Percentiles rank a stretch among this genome's conserved stretches.
phyloP scores from a whole-genome alignment of 1,140 invertebrate genomes.

The Melitaea cinxia region DNA sequence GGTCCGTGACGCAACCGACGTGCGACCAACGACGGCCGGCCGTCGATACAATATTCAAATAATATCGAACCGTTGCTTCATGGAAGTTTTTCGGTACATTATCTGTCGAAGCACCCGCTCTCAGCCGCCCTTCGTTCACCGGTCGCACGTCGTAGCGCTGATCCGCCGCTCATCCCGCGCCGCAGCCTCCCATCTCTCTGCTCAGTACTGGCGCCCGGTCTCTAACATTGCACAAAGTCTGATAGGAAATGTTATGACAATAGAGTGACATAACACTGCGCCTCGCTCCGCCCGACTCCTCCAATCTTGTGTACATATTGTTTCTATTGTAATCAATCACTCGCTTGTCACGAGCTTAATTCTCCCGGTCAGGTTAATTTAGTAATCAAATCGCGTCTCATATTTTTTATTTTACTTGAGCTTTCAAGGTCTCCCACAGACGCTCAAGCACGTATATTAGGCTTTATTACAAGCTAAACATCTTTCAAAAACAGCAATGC shows the following conservation, averaged over 20 bases:
- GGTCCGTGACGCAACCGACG: neutral
- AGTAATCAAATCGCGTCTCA: constrained; percentile 4
- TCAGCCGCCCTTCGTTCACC: too few relatives aligned
- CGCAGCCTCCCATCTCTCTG: constrained; percentile 17
- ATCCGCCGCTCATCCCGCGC: neutral
- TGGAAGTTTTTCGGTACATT: neutral
- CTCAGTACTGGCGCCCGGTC: neutral
- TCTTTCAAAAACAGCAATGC: neutral
- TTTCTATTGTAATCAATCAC: neutral
- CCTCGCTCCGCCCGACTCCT: neutral
- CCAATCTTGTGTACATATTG: neutral
- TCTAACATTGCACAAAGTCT: constrained; percentile 1
- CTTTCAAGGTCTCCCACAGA: constrained; percentile 1
- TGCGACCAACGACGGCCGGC: neutral
- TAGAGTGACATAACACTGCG: neutral
- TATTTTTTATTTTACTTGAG: constrained; percentile 11
- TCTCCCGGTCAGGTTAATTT: neutral
- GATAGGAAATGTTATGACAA: neutral
- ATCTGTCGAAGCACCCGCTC: neutral
- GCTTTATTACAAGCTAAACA: neutral
- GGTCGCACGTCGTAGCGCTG: too few relatives aligned
- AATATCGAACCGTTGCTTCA: neutral
- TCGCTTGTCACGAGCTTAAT: neutral
- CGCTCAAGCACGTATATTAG: neutral
- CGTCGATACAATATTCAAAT: neutral